Evolutionary conservation across 1,140 invertebrate genomes (phyloP).

Genomic region (Ganaspis sp.): DNA sequence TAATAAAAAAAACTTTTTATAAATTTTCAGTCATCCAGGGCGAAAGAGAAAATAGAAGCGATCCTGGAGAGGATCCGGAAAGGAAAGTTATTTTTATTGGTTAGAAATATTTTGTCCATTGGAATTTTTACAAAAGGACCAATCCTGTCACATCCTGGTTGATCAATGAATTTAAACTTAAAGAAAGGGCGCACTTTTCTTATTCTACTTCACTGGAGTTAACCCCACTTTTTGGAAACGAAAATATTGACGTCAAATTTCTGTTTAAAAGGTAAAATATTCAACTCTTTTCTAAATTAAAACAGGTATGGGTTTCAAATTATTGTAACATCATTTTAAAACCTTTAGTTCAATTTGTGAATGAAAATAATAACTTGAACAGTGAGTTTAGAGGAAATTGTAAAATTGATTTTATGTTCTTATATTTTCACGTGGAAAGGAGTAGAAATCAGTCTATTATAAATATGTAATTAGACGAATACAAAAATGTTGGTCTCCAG

Average conservation of each 20-base stretch:
- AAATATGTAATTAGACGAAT: too few species aligned
- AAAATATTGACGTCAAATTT: too few species aligned
- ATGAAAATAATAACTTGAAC: too few species aligned
- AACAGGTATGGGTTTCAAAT: too few species aligned
- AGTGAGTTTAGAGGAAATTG: too few species aligned
- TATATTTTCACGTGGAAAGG: too few species aligned
- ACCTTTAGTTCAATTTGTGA: too few species aligned
- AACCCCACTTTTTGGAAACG: background rate
- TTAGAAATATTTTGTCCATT: background rate
- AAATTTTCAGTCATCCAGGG: background rate
- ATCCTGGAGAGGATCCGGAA: background rate
- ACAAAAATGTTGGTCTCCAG: background rate
- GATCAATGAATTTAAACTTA: background rate
- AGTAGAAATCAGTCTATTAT: too few species aligned
- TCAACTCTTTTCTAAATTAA: too few species aligned
- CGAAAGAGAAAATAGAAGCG: background rate
- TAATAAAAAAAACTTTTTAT: background rate
- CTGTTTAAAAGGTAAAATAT: too few species aligned
- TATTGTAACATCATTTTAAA: too few species aligned
- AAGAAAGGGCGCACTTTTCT: background rate
- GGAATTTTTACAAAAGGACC: background rate
- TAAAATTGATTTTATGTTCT: too few species aligned
- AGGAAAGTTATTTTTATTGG: background rate
- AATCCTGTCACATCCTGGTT: background rate
- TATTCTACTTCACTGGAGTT: conserved; percentile 35